Evolutionary conservation across 2,113 vertebrate species (phyloP).

Genomic region (Lagenorhynchus albirostris): DNA sequence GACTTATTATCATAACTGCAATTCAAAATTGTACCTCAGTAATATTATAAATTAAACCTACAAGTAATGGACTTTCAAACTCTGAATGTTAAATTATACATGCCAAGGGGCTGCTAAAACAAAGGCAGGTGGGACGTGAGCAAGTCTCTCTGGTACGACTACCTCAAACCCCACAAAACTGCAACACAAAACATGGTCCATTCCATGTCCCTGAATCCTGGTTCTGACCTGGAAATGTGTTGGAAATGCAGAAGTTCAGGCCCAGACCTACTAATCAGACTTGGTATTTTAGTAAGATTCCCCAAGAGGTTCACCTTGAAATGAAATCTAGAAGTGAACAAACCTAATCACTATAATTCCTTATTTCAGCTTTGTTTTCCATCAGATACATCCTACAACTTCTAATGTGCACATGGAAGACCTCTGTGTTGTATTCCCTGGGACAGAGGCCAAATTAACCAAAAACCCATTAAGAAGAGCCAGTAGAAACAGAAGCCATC

Average conservation of each 20-base stretch:
- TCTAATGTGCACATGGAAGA: accelerated
- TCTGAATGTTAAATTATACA: background rate
- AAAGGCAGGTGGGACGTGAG: background rate
- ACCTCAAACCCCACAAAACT: background rate
- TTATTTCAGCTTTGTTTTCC: background rate
- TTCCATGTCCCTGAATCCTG: accelerated
- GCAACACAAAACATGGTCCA: accelerated
- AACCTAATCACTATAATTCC: background rate
- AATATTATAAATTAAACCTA: background rate
- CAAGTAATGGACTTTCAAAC: background rate
- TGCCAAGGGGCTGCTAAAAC: background rate
- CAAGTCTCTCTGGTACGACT: background rate
- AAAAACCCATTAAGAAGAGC: background rate
- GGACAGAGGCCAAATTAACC: background rate
- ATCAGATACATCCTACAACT: background rate
- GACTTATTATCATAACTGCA: background rate
- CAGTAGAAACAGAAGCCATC: background rate
- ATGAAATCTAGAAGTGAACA: background rate
- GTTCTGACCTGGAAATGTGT: background rate
- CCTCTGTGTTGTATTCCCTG: background rate
- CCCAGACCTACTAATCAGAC: background rate
- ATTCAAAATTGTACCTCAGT: background rate
- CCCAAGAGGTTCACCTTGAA: background rate
- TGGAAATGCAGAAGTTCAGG: background rate
- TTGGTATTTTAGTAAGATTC: background rate